Base-by-base conservation (phyloP, 2,888 invertebrate genomes). In the Cistogaster globosa region DNA sequence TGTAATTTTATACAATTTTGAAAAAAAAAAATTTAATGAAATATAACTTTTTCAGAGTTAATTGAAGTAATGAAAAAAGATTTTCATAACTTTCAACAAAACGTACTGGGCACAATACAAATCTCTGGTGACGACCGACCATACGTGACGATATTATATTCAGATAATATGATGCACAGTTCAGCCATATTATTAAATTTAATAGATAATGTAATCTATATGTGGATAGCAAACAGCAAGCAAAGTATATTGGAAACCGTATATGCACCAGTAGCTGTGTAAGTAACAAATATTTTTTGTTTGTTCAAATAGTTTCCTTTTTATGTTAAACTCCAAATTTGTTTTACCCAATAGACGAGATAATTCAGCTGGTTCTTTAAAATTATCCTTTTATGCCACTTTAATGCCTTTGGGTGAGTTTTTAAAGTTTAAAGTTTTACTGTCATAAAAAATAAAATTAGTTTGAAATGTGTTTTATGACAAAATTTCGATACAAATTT, bases 151-250 rank as follows among this genome's bases (percentile, higher is more conserved):
- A 51, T 93, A 1, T 89, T 93, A 85, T 94, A 93, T 88, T 94
- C 94, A 0, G 90, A 91, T 68, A 92, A 92, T 83, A 93, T 94
- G 3, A 87, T 93, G 14, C 94, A 94, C 85, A 93, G 94, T 65
- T 92, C 93, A 1, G 94, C 94, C 1, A 93, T 94, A 74, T 91
- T 94, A 0, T 83, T 94, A 7, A 94, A 94, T 89, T 87, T 94
- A 48, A 86, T 94, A 3, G 93, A 93, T 86, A 94, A 94, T 85
- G 89, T 93, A 2, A 87, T 94, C 62, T 89, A 93, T 9, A 93
- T 93, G 88, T 81, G 88, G 36, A 45, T 75, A 18, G 71, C 75
- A 22, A 87, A 83, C n/a, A 78, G 75, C 9, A 77, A 82, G 3
- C 71, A 86, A 11, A 60, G 86, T 5, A 77, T 72, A 32, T 91